Evolutionary conservation across 2,113 vertebrate species (phyloP).

Genomic region (Sigmodon hispidus): DNA sequence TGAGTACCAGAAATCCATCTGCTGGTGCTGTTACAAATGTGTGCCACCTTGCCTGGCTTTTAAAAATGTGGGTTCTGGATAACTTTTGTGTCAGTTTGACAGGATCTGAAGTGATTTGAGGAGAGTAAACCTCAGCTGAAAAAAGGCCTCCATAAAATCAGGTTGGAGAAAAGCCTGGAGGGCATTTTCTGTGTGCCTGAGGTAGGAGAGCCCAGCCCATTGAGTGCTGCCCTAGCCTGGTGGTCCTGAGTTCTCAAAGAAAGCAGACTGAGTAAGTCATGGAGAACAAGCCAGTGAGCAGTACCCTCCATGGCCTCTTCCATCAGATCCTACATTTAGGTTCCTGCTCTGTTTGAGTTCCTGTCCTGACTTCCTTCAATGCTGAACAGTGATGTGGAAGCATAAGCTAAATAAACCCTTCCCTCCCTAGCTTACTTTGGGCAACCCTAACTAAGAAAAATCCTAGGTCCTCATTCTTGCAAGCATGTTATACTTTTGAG

Average conservation of each 20-base stretch:
- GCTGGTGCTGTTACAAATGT: background rate
- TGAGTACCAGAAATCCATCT: background rate
- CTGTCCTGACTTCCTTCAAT: background rate
- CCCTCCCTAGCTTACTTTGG: background rate
- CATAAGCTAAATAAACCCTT: background rate
- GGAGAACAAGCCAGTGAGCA: background rate
- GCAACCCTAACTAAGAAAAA: no score
- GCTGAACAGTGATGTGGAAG: background rate
- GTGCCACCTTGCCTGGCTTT: background rate
- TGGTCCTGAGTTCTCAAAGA: background rate
- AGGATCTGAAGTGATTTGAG: background rate
- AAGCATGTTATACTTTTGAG: background rate
- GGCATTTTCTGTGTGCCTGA: background rate
- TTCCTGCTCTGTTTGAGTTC: background rate
- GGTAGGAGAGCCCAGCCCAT: background rate
- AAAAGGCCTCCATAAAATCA: rapidly evolving
- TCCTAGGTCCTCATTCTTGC: background rate
- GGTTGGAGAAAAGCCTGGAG: background rate
- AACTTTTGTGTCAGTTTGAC: background rate
- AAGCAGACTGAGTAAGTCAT: no score
- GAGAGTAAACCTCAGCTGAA: background rate
- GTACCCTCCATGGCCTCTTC: background rate
- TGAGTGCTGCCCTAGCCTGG: background rate
- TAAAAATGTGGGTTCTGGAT: background rate
- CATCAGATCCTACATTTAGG: background rate